Conservation (phyloP, 2,797 vertebrate genomes). For the Coreius guichenoti region DNA sequence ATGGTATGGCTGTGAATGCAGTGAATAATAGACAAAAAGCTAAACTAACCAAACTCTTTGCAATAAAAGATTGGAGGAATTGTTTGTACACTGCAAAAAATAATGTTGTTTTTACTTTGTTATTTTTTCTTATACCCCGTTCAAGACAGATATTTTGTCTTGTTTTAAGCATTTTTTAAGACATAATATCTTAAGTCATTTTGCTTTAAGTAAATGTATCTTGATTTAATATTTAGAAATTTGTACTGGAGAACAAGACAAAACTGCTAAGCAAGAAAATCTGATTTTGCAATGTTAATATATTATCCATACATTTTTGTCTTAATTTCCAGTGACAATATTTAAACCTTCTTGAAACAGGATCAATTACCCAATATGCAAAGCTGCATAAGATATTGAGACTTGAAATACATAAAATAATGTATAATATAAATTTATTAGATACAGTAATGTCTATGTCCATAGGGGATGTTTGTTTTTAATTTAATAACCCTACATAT, state of each 20-base stretch:
- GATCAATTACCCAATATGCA: neutral
- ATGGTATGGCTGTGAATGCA: neutral
- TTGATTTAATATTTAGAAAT: neutral
- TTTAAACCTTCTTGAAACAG: neutral
- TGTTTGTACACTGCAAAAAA: neutral
- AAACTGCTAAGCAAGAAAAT: no score
- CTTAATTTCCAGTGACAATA: neutral
- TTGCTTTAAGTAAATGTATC: neutral
- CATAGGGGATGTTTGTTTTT: no score
- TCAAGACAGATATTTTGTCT: neutral
- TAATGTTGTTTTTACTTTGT: no score
- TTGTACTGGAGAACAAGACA: neutral
- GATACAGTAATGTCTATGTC: no score
- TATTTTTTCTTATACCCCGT: no score
- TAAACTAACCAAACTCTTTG: conserved; percentile 11
- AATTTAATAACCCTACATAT: no score
- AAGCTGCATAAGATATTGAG: neutral
- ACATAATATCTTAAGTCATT: neutral
- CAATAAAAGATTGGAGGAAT: neutral
- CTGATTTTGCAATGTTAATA: neutral
- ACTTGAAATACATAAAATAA: neutral
- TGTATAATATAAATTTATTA: neutral
- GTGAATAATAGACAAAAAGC: conserved; percentile 5
- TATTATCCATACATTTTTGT: neutral
- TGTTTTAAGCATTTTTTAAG: neutral